Evolutionary conservation across 2,888 invertebrate genomes (phyloP), one percentile per base, ranked within the genome.

Genomic region (Venusia cambrica): DNA sequence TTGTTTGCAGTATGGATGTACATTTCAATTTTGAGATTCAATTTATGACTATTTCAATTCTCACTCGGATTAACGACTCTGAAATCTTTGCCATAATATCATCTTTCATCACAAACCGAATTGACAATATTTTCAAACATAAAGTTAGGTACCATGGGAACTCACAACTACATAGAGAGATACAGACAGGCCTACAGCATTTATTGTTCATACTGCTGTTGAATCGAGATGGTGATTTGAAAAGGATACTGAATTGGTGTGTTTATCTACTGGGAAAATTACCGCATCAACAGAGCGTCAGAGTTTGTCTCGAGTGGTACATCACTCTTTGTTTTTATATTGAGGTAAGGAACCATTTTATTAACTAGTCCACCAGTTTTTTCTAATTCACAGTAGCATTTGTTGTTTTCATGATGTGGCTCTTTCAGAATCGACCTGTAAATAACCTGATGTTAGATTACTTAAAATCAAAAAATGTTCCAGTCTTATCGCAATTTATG

Each of bases 61-160:
- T 87, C 10, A 62, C 67, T 27, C 69, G 61, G 32, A 67, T 83
- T 13, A 38, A 49, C 1, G 50, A 77, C 22, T 12, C 38, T 4
- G 64, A 62, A 19, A 57, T 67, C 10, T 40, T 77, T 2, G 40
- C 55, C 5, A 56, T 50, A 2, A 57, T 85, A 5, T 48, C 51
- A 1, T 42, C 50, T n/a, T 62, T 69, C 1, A 71, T 81, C 7
- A 73, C 48, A 3, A 60, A 54, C n/a, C 75, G 62, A 52, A 57
- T 80, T 2, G 69, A 78, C 25, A 56, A 62, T 2, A 48, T 59
- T 5, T 71, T 85, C 20, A 73, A 65, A 39, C 73, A 68, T 11
- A 85, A 80, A 48, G 69, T 66, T 32, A 65, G 87, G 21, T 88
- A 88, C 42, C 84, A 87, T 28, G 77, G 72, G 0, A 78, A 83